Evolutionary conservation across 2,113 vertebrate genomes (phyloP).

Genomic region (Tychaedon coryphoeus): DNA sequence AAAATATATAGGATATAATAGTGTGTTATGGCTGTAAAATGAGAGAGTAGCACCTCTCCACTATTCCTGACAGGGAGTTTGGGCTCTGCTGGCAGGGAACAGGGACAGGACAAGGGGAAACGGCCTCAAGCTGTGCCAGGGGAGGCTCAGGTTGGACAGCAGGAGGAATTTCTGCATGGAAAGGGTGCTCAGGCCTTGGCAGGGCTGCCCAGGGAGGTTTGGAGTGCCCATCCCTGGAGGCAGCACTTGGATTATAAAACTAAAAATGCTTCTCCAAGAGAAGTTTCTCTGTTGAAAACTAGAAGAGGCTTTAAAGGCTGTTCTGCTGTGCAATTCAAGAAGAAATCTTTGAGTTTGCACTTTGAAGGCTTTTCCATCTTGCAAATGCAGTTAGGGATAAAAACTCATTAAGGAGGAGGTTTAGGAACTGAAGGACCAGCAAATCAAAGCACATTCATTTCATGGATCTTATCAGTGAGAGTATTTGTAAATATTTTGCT

Average conservation of each 20-base stretch:
- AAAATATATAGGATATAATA: fast-evolving
- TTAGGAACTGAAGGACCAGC: neutral
- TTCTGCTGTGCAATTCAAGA: fast-evolving
- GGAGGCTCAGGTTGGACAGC: neutral
- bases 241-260: neutral
- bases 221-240: fast-evolving
- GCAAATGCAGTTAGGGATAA: neutral
- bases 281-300: neutral
- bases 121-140: neutral
- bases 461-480: neutral
- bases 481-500: neutral
- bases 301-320: neutral
- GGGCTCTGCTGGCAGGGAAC: neutral
- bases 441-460: neutral
- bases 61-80: fast-evolving
- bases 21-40: neutral
- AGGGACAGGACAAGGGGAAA: neutral
- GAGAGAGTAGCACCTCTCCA: neutral
- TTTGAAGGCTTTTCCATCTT: neutral
- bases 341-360: neutral
- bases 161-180: neutral
- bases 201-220: neutral
- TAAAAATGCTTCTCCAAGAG: neutral
- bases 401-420: neutral
- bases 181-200: neutral